These are phyloP conservation scores for Garra rufa DNA, from an alignment of 2,113 vertebrate genomes.

Conservation along the genomic window DNA sequence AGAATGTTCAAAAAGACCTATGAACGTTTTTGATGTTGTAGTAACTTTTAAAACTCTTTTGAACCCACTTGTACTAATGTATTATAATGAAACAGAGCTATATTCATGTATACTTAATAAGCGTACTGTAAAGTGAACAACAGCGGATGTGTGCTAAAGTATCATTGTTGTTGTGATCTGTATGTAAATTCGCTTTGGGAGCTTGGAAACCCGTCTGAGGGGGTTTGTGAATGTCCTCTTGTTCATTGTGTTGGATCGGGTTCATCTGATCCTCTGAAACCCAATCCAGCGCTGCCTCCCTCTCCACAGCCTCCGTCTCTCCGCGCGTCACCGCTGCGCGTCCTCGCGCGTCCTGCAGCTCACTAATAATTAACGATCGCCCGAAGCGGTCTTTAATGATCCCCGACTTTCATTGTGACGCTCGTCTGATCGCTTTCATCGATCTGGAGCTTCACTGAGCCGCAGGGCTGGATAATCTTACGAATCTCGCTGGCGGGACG, in stretches of 20 bases:
- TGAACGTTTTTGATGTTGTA: no score
- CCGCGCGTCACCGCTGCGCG: no score
- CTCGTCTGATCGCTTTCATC: neutral
- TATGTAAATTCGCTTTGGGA: neutral
- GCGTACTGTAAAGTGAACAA: no score
- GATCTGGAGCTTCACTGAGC: neutral
- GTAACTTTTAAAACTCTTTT: no score
- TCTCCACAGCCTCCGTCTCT: neutral
- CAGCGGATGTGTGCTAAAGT: neutral
- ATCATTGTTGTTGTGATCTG: neutral
- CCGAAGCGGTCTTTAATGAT: neutral
- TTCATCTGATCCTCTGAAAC: constrained; percentile 37
- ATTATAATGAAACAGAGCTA: neutral
- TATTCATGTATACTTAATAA: neutral
- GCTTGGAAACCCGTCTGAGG: neutral
- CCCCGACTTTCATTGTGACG: no score
- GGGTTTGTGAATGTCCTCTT: constrained; percentile 11
- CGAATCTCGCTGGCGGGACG: constrained; percentile 19
- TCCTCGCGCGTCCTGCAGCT: neutral
- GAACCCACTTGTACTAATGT: no score
- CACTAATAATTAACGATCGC: neutral
- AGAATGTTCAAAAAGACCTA: no score
- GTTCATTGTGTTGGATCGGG: constrained; percentile 3
- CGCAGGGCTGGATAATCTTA: constrained; percentile 25
- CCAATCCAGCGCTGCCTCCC: neutral